phyloP scores from a whole-genome alignment of 2,797 vertebrate genomes.

The Anisognathus igniventris region DNA sequence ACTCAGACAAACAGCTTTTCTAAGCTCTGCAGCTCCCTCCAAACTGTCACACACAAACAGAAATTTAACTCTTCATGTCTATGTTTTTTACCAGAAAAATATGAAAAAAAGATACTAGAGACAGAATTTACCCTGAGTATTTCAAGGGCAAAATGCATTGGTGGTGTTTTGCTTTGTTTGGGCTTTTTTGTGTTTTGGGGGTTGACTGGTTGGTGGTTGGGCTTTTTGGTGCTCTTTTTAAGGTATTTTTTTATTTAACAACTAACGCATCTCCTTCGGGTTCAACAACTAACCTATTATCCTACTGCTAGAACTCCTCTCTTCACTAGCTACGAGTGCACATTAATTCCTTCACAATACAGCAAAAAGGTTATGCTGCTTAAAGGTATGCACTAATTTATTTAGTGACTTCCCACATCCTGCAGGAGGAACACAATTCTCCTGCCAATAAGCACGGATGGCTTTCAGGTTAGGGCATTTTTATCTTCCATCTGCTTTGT shows the following conservation, averaged over 20 bases:
- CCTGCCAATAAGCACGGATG: not conserved
- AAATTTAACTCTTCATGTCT: not conserved
- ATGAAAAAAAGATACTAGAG: not conserved
- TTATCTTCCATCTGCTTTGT: conserved; percentile 14
- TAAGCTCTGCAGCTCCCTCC: not conserved
- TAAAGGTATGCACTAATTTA: conserved; percentile 26
- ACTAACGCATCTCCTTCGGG: not conserved
- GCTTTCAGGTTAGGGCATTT: not conserved
- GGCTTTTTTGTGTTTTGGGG: not conserved
- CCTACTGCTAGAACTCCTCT: not conserved
- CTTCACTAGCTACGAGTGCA: not conserved
- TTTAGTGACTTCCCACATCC: not conserved
- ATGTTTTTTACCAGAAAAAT: not conserved
- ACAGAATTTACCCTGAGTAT: not conserved
- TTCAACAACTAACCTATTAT: not conserved
- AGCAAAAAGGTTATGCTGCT: not conserved
- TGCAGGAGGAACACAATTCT: not conserved
- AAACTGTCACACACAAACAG: not conserved
- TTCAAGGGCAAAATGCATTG: not conserved
- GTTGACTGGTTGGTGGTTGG: not conserved
- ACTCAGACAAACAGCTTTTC: not conserved
- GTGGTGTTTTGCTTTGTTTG: not conserved
- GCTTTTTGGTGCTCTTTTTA: not conserved
- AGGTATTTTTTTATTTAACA: not conserved
- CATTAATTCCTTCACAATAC: not conserved